Base-by-base conservation (phyloP, 2,113 vertebrate genomes). In the Gymnobelideus leadbeateri region DNA sequence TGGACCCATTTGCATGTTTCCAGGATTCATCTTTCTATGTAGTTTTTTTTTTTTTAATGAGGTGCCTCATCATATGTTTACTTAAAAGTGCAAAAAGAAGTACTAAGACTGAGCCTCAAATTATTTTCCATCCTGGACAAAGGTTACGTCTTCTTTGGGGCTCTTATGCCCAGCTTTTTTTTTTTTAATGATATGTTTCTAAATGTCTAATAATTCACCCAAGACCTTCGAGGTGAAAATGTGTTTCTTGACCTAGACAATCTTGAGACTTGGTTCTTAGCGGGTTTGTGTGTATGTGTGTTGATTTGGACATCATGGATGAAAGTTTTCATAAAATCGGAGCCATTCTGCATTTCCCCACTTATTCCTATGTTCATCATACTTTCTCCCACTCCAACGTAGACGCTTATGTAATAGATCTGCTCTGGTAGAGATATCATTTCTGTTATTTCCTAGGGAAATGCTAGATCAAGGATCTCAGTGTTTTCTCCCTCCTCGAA, bases 321-420 rank as follows among this genome's bases (percentile, higher is more conserved):
- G 94, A 97, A 96, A 97, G 91, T 97, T 98, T 98, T 97, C 94
- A 89, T 95, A 8, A 46, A 51, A 46, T 94, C 92, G 52, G 52
- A 91, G 12, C 94, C 91, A 28, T 91, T 68, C 61, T 89, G 3
- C 91, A 51, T 93, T 54, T 24, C 57, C 1, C 55, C 49, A 91
- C 92, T 91, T n/a, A 12, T n/a, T 61, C 26, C 8, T 16, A 26
- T 4, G 16, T 8, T 43, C n/a, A 37, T 43, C n/a, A 24, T 46
- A 54, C 0, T n/a, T 28, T 93, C 43, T 54, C 16, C 43, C 92
- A 54, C 6, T 89, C 52, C 11, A 51, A 51, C 25, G 50, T 54
- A 94, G 57, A 49, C 89, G 11, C 91, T 52, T 68, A 68, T 68
- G 57, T 68, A 68, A 68, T 68, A 68, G 11, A 68, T 3, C 31